Conservation (phyloP, 2,797 vertebrate species). For the Momotus momota region DNA sequence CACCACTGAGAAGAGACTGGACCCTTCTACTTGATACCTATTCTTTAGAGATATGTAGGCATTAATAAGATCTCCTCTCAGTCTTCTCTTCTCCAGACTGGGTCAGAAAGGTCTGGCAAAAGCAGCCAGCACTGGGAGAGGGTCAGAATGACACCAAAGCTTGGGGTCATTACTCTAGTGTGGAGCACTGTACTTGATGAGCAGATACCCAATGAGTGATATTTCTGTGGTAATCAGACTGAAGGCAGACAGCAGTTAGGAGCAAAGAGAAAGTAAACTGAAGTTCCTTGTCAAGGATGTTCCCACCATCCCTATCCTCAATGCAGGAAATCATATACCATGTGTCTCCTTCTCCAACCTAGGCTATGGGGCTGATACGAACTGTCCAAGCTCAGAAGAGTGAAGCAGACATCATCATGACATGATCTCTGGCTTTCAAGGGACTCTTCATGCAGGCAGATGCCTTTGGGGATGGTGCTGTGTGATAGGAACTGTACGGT, state of each 20-base stretch:
- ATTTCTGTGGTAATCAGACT: not conserved
- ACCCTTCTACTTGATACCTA: no score
- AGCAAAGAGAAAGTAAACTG: not conserved
- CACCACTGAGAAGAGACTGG: no score
- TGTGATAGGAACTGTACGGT: not conserved
- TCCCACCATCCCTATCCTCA: not conserved
- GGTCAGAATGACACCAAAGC: not conserved
- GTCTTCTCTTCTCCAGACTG: no score
- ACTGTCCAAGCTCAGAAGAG: not conserved
- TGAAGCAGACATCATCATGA: not conserved
- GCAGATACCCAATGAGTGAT: no score
- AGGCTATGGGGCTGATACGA: accelerated
- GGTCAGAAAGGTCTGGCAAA: not conserved
- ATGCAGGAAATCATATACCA: accelerated
- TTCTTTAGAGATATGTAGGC: no score
- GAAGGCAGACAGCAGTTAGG: not conserved
- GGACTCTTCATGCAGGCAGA: not conserved
- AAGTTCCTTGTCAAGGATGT: not conserved
- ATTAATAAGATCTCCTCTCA: no score
- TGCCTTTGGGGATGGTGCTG: not conserved
- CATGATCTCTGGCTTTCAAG: not conserved
- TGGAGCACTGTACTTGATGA: not conserved
- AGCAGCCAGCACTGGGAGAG: not conserved
- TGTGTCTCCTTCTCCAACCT: not conserved
- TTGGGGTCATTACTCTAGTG: not conserved